These are phyloP conservation scores for Pseudopleuronectes americanus DNA, from an alignment of 2,797 vertebrate genomes.

Conservation along the genomic window DNA sequence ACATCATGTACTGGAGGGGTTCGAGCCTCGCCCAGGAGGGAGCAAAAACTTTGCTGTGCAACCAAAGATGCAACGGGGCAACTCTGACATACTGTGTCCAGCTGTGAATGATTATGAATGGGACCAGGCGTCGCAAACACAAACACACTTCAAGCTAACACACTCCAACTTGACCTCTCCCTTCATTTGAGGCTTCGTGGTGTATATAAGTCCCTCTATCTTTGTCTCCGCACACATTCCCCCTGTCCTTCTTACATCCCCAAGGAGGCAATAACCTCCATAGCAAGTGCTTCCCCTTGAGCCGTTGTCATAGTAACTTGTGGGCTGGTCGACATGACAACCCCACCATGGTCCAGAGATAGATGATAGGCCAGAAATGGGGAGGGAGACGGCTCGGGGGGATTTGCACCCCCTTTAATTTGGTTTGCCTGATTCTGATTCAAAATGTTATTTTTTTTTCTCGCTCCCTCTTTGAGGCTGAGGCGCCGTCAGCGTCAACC, in stretches of 20 bases:
- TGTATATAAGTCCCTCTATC: slow-evolving; percentile 66
- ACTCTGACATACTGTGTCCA: slow-evolving; percentile 28
- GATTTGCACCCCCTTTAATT: slow-evolving; percentile 76
- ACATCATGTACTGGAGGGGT: slow-evolving; percentile 68
- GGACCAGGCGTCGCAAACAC: slow-evolving; percentile 26
- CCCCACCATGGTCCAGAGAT: slow-evolving; percentile 82
- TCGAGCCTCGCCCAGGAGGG: slow-evolving; percentile 35
- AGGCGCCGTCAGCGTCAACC: slow-evolving; percentile 40
- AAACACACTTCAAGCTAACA: slow-evolving; percentile 47
- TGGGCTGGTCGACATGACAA: slow-evolving; percentile 86
- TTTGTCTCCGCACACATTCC: slow-evolving; percentile 74
- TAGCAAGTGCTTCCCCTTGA: slow-evolving; percentile 81
- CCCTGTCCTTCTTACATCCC: slow-evolving; percentile 76
- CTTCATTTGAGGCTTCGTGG: slow-evolving; percentile 62
- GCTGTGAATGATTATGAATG: slow-evolving; percentile 26
- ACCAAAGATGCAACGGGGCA: slow-evolving; percentile 40
- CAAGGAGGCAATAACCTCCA: slow-evolving; percentile 83
- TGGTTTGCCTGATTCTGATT: slow-evolving; percentile 76
- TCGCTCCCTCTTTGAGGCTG: slow-evolving; percentile 28
- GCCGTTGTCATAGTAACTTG: slow-evolving; percentile 86
- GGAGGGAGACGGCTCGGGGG: slow-evolving; percentile 66
- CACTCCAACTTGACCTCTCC: slow-evolving; percentile 69
- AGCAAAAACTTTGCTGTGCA: slow-evolving; percentile 58
- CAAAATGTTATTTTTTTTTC: slow-evolving; percentile 50
- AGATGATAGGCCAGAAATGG: slow-evolving; percentile 79